These are phyloP conservation scores for Fragum fragum DNA, from an alignment of 2,888 invertebrate species.

Conservation along the genomic window DNA sequence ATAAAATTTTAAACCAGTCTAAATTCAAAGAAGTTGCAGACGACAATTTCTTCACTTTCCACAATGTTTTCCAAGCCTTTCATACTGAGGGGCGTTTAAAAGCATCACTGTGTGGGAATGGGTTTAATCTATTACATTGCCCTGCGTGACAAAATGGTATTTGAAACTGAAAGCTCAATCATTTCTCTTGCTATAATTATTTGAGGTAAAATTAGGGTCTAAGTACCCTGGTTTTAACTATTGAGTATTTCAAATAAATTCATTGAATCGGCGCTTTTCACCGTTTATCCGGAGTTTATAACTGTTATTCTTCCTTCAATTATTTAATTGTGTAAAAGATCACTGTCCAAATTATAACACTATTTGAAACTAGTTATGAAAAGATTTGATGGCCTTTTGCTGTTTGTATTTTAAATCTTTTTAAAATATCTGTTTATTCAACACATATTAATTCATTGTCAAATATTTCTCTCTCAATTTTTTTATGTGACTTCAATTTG, in stretches of 20 bases:
- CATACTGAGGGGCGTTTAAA: no score
- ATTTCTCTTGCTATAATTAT: constrained; percentile 32
- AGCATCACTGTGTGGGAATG: no score
- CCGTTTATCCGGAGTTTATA: constrained; percentile 5
- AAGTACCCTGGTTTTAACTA: constrained; percentile 3
- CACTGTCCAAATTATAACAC: constrained; percentile 4
- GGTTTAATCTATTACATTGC: background rate
- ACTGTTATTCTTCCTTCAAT: constrained; percentile 25
- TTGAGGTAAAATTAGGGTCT: constrained; percentile 15
- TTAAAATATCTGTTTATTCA: background rate
- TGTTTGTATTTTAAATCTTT: background rate
- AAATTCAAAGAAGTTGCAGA: no score
- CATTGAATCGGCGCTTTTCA: constrained; percentile 19
- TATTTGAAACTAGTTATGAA: constrained; percentile 12
- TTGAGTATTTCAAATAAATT: constrained; percentile 31
- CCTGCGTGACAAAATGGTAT: constrained; percentile 10
- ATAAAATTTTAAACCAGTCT: no score
- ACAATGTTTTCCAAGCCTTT: no score
- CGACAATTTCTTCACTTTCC: no score
- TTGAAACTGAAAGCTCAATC: constrained; percentile 14
- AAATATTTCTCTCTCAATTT: no score
- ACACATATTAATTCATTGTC: no score
- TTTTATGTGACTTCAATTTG: no score
- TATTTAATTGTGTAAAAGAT: constrained; percentile 1
- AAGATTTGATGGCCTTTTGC: constrained; percentile 4